A percentile compares a stretch with the other conserved stretches of the same genome.
Conservation (phyloP, 2,113 vertebrate genomes). For the Empidonax traillii region DNA sequence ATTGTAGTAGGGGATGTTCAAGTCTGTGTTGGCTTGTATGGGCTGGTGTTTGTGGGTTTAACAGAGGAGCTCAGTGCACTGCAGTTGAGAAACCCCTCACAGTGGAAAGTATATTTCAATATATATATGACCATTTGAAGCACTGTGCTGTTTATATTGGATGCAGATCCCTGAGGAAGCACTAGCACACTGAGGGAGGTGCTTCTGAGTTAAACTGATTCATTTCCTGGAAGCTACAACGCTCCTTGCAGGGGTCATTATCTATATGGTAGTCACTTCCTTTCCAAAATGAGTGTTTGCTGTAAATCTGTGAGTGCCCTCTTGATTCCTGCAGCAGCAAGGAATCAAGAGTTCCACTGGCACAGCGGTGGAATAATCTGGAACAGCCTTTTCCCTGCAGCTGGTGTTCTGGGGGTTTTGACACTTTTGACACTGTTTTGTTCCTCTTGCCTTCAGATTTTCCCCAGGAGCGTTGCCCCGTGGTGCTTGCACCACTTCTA, state of each 20-base stretch:
- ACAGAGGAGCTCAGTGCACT: not conserved
- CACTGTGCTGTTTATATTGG: not conserved
- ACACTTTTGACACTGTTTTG: not conserved
- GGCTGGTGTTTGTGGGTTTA: not conserved
- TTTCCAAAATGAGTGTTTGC: not conserved
- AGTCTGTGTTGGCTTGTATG: not conserved
- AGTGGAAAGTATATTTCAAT: not conserved
- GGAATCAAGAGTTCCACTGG: not conserved
- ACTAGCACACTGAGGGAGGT: not conserved
- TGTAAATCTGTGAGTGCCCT: not conserved
- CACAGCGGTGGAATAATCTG: not conserved
- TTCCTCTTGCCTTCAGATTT: constrained; percentile 84
- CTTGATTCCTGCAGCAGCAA: not conserved
- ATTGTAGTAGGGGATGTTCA: not conserved
- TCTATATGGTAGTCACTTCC: not conserved
- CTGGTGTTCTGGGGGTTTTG: not conserved
- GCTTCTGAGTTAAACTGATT: not conserved
- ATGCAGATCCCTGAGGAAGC: not conserved
- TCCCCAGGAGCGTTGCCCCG: constrained; percentile 97
- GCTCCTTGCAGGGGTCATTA: not conserved
- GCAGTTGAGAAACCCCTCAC: not conserved
- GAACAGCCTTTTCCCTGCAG: not conserved
- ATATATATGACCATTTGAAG: not conserved
- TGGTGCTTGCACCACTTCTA: constrained; percentile 99
- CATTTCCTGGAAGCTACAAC: not conserved